Conservation (phyloP, 2,888 invertebrate genomes). For the Ditula angustiorana region DNA sequence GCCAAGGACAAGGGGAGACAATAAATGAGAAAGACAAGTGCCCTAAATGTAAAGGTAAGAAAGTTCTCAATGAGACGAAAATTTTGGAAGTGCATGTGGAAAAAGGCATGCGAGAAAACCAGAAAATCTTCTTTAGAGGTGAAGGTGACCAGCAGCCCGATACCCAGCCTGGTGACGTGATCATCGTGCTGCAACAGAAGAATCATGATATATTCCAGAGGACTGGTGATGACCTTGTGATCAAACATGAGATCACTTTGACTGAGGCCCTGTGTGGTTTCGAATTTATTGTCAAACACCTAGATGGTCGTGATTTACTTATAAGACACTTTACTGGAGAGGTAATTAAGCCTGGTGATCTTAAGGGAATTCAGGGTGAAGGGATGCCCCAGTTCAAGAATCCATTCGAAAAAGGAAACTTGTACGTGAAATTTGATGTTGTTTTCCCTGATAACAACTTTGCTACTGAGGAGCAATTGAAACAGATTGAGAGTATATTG, state of each 20-base stretch:
- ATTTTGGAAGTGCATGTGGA: slow-evolving; percentile 95
- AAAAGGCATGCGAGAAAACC: slow-evolving; percentile 94
- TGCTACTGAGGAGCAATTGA: slow-evolving; percentile 87
- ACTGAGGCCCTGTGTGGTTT: slow-evolving; percentile 97
- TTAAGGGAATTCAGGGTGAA: slow-evolving; percentile 92
- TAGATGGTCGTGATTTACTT: slow-evolving; percentile 94
- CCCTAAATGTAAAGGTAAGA: slow-evolving; percentile 92
- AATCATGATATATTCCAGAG: slow-evolving; percentile 93
- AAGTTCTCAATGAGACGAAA: slow-evolving; percentile 93
- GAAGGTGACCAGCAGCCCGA: slow-evolving; percentile 97
- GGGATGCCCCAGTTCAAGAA: slow-evolving; percentile 96
- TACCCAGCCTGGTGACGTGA: slow-evolving; percentile 94
- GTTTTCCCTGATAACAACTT: slow-evolving; percentile 94
- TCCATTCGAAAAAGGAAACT: slow-evolving; percentile 94
- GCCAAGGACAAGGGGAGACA: slow-evolving; percentile 89
- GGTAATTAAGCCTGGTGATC: slow-evolving; percentile 92
- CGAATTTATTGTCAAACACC: slow-evolving; percentile 92
- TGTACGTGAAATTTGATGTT: slow-evolving; percentile 94
- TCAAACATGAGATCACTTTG: slow-evolving; percentile 91
- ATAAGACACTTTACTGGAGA: slow-evolving; percentile 92
- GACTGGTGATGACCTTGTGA: slow-evolving; percentile 89
- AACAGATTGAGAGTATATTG: slow-evolving; percentile 90
- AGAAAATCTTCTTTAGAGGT: slow-evolving; percentile 93
- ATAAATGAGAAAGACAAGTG: slow-evolving; percentile 94
- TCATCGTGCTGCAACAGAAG: slow-evolving; percentile 93